Evolutionary conservation across 2,888 invertebrate genomes (phyloP).

Genomic region (Tribolium freemani): DNA sequence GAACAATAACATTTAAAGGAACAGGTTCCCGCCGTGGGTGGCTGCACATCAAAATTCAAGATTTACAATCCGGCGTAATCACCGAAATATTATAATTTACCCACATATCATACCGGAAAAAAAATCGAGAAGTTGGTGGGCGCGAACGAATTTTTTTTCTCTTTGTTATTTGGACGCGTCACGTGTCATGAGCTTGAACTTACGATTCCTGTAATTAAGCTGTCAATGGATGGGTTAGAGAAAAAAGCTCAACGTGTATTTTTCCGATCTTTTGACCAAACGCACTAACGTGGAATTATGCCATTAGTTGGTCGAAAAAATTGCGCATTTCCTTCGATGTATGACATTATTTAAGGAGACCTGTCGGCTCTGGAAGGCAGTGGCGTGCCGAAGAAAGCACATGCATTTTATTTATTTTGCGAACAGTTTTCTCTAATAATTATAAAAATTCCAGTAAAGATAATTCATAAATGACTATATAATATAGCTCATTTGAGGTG

Average conservation of each 20-base stretch:
- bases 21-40: constrained; percentile 51
- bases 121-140: constrained; percentile 2
- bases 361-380: constrained; percentile 41
- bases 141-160: constrained; percentile 7
- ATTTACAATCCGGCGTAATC: constrained; percentile 49
- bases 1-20: constrained; percentile 44
- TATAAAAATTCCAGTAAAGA: too few relatives aligned
- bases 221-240: constrained; percentile 9
- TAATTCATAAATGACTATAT: too few relatives aligned
- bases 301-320: constrained; percentile 56
- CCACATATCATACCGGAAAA: constrained; percentile 31
- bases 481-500: too few relatives aligned
- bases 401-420: too few relatives aligned
- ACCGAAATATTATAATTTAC: constrained; percentile 48
- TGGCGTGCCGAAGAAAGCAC: constrained; percentile 29
- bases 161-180: neutral
- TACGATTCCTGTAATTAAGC: constrained; percentile 27
- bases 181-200: constrained; percentile 25
- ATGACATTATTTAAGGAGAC: constrained; percentile 52
- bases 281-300: constrained; percentile 45
- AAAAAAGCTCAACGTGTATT: constrained; percentile 22
- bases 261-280: constrained; percentile 36
- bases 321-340: constrained; percentile 58
- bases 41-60: constrained; percentile 50
- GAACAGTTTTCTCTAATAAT: too few relatives aligned